phyloP scores from a whole-genome alignment of 2,888 invertebrate genomes.

The Pediacus dermestoides region DNA sequence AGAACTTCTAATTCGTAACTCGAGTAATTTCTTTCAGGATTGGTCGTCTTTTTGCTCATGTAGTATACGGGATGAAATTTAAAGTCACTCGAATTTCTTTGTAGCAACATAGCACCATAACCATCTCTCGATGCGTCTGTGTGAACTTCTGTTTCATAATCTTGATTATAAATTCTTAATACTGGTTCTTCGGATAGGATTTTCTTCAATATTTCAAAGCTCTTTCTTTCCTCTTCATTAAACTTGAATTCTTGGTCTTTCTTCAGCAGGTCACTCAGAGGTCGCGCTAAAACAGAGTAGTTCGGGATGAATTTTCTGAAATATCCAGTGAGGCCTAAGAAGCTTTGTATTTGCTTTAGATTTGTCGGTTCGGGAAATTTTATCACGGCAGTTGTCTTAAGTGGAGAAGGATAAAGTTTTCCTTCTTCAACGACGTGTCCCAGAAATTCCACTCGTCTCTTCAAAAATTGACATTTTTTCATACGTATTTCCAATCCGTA shows the following conservation, averaged over 20 bases:
- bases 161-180: constrained; percentile 20
- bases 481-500: constrained; percentile 35
- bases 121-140: constrained; percentile 33
- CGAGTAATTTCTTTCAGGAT: constrained; percentile 30
- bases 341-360: constrained; percentile 33
- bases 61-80: constrained; percentile 36
- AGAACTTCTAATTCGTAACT: constrained; percentile 40
- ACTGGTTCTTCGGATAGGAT: constrained; percentile 18
- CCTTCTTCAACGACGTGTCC: constrained; percentile 27
- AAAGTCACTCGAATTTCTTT: constrained; percentile 24
- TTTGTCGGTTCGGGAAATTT: constrained; percentile 33
- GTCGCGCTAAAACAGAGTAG: constrained; percentile 37
- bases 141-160: constrained; percentile 25
- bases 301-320: constrained; percentile 39
- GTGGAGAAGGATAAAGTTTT: constrained; percentile 21
- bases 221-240: constrained; percentile 14
- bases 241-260: constrained; percentile 24
- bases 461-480: constrained; percentile 41
- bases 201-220: constrained; percentile 21
- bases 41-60: constrained; percentile 35
- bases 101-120: constrained; percentile 34
- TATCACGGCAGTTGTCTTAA: constrained; percentile 24
- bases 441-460: constrained; percentile 24
- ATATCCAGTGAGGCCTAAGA: constrained; percentile 39
- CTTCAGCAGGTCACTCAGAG: constrained; percentile 34